phyloP scores from a whole-genome alignment of 1,140 invertebrate genomes.

The Ceratosolen solmsi region DNA sequence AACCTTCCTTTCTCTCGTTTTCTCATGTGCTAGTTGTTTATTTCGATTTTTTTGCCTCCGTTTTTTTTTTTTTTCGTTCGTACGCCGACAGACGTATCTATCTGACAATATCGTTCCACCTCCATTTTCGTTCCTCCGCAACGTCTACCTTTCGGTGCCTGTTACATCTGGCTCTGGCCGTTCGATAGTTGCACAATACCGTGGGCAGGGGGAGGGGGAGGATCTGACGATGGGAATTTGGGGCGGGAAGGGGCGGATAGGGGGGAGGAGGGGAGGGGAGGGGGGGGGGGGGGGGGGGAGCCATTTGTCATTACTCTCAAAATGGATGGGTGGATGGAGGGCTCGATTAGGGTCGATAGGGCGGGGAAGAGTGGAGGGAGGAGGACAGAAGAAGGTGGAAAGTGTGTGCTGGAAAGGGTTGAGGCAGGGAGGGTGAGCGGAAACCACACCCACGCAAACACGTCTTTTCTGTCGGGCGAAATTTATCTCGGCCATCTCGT shows the following conservation, averaged over 20 bases:
- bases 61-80: constrained; percentile 2
- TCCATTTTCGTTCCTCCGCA: not conserved
- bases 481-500: constrained; percentile 7
- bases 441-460: constrained; percentile 56
- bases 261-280: no score
- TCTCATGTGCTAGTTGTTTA: not conserved
- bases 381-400: no score
- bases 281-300: no score
- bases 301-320: no score
- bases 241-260: no score
- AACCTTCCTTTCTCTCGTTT: constrained; percentile 10
- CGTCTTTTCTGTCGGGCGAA: not conserved
- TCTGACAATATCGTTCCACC: constrained; percentile 7
- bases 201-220: constrained; percentile 47
- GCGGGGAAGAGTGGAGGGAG: no score
- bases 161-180: constrained; percentile 44
- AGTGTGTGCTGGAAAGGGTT: no score
- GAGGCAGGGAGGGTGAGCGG: constrained; percentile 42
- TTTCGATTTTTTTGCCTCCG: not conserved
- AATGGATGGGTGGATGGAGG: no score
- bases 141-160: constrained; percentile 28
- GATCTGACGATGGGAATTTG: no score
- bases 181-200: constrained; percentile 65
- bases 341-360: no score
- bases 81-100: constrained; percentile 16